Evolutionary conservation across 2,797 vertebrate genomes (phyloP).

Genomic region (Mormyrops boulengeri): DNA sequence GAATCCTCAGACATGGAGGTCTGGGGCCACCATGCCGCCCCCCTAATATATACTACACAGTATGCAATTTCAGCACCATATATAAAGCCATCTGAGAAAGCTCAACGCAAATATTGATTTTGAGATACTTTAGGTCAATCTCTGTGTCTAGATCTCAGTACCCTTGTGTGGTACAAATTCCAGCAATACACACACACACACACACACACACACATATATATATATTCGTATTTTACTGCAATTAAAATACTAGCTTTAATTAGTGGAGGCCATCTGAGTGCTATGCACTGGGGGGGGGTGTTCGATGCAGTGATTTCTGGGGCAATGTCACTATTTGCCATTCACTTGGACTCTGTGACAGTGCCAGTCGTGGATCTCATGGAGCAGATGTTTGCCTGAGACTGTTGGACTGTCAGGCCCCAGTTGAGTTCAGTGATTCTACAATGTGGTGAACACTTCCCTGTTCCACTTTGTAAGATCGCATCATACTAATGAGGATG

Average conservation of each 20-base stretch:
- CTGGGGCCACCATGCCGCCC: neutral
- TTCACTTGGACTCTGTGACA: slow-evolving; percentile 59
- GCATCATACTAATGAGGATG: slow-evolving; percentile 72
- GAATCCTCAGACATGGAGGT: neutral
- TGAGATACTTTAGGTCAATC: neutral
- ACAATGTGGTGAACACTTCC: slow-evolving; percentile 39
- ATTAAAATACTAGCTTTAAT: neutral
- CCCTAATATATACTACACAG: neutral
- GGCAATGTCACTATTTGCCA: slow-evolving; percentile 58
- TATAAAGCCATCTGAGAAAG: neutral
- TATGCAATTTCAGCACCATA: neutral
- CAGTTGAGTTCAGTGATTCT: slow-evolving; percentile 44
- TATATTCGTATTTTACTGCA: neutral
- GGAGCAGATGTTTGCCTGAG: slow-evolving; percentile 44
- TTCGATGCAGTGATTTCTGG: slow-evolving; percentile 56
- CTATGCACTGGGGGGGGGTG: slow-evolving; percentile 10
- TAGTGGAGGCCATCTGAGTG: neutral
- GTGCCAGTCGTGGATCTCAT: slow-evolving; percentile 58
- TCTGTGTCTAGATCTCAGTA: neutral
- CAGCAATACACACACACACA: neutral
- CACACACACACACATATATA: neutral
- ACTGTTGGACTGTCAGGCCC: slow-evolving; percentile 48
- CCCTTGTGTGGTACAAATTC: neutral
- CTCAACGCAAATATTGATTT: neutral
- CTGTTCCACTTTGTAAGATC: slow-evolving; percentile 51